Base-by-base conservation (phyloP, 2,113 vertebrate species). In the Eudyptes chrysolophus region DNA sequence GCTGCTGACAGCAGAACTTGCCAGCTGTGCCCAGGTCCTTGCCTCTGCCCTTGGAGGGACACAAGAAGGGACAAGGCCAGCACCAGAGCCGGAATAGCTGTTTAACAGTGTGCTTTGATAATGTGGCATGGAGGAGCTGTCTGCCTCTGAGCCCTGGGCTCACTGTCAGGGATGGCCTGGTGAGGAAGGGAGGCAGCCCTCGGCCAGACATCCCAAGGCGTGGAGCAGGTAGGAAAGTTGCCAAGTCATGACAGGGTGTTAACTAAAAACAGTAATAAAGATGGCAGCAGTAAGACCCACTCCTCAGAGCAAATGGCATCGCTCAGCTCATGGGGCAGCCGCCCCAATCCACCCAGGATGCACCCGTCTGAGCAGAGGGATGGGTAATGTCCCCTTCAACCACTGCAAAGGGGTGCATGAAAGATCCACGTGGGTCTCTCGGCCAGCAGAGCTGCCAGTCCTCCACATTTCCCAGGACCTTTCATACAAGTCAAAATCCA, bases 191-290 rank as follows among this genome's bases (percentile, higher is more conserved):
- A 83, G 40, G 44, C 66, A 69, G 68, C 52, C 30, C 83, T 80
- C 3, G 0, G 38, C 62, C 75, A 83, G 83, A 54, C 0, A 0
- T 51, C 48, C 76, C 48, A 66, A 79, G 79, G 38, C 13, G 10
- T 1, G n/a, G 83, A 48, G 38, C 61, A 83, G 79, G 42, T 42
- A 13, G 75, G 38, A 86, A 26, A 4, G 18, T 8, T 92, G 87
- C 87, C 72, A 77, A 84, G 32, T 9, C 58, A 5, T 61, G 84
- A 89, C 84, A 92, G 17, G 18, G 34, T 61, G 76, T 69, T 82
- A 83, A 96, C 92, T 92, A 94, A 84, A 91, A 38, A 18, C 9
- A 77, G 24, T 48, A 52, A 86, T 49, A 71, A 90, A 91, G 26
- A 68, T 48, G 30, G 36, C 44, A 92, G 76, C 57, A 51, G 27